Evolutionary conservation across 2,113 vertebrate genomes (phyloP), one percentile per base, ranked within the genome.

Genomic region (Piaya cayana): DNA sequence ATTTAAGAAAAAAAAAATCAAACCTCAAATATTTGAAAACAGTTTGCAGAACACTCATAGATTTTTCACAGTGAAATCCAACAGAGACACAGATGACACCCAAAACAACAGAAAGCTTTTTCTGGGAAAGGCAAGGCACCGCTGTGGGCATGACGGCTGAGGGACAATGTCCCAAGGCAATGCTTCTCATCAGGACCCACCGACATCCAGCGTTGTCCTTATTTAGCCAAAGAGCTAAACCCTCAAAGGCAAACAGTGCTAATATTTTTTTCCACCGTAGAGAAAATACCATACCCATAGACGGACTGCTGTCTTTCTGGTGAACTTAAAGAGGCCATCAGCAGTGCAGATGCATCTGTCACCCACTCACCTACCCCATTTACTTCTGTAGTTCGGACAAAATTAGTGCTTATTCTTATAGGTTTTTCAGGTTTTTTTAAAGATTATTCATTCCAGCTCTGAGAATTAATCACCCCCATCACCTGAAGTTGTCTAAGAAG

Each of bases 301-400:
- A 10, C 8, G 43, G 50, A 29, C 2, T 8, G 18, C 13, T 36
- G 19, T 10, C 30, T 59, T 71, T 36, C 50, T n/a, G 37, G 65
- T 49, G 68, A 68, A 23, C 3, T 3, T 6, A 37, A 42, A 27
- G 11, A 30, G 7, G 21, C 16, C 5, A 1, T 30, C 29, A 37
- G 62, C 75, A 26, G 22, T 1, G 7, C 12, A 2, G 3, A 6
- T 0, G 2, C 1, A 1, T 58, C 49, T 63, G 32, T n/a, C 27
- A 26, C 26, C 64, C 4, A 0, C 39, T 69, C 47, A 32, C 29
- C 37, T 15, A 15, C 32, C 18, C 13, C 32, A 22, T 11, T 59
- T 43, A 60, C 32, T 63, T 60, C 11, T 2, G 16, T n/a, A 1
- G 2, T 27, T 43, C 32, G 42, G 34, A 68, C 17, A 77, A 88